These are phyloP conservation scores for Cepaea hortensis DNA, from an alignment of 2,888 invertebrate species.

Conservation along the genomic window DNA sequence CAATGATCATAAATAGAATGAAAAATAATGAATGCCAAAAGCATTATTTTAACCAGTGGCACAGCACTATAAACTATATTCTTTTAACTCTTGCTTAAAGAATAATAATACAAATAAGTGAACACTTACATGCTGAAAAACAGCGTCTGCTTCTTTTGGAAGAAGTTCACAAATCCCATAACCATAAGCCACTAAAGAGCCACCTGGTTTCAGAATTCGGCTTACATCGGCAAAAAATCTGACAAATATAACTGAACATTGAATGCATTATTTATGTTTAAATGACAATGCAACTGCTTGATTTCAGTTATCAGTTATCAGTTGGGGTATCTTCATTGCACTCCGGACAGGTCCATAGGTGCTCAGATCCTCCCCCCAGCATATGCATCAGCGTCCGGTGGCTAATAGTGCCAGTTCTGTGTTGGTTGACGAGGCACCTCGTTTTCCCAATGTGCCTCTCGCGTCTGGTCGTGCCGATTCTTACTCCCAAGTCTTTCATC, in stretches of 20 bases:
- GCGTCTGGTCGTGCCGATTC: too few relatives aligned
- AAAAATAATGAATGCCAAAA: background rate
- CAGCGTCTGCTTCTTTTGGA: slow-evolving; percentile 51
- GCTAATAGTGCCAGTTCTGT: too few relatives aligned
- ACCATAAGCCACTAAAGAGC: slow-evolving; percentile 72
- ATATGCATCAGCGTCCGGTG: too few relatives aligned
- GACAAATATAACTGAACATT: background rate
- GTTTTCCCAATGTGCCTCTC: too few relatives aligned
- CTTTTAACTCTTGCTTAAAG: too few relatives aligned
- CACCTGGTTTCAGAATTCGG: slow-evolving; percentile 75
- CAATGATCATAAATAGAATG: background rate
- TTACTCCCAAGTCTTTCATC: too few relatives aligned
- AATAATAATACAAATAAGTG: background rate
- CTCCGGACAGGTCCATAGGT: too few relatives aligned
- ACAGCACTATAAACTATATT: background rate
- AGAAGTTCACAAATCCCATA: slow-evolving; percentile 58
- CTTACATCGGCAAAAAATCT: slow-evolving; percentile 76
- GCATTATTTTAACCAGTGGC: background rate
- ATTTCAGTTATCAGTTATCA: too few relatives aligned
- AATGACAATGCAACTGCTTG: background rate
- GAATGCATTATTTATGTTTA: background rate
- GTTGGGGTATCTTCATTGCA: too few relatives aligned
- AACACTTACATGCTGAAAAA: slow-evolving; percentile 39
- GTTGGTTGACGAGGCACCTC: too few relatives aligned
- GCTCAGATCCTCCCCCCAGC: too few relatives aligned